These are phyloP conservation scores for Blera fallax DNA, from an alignment of 2,888 invertebrate species.

Conservation along the genomic window DNA sequence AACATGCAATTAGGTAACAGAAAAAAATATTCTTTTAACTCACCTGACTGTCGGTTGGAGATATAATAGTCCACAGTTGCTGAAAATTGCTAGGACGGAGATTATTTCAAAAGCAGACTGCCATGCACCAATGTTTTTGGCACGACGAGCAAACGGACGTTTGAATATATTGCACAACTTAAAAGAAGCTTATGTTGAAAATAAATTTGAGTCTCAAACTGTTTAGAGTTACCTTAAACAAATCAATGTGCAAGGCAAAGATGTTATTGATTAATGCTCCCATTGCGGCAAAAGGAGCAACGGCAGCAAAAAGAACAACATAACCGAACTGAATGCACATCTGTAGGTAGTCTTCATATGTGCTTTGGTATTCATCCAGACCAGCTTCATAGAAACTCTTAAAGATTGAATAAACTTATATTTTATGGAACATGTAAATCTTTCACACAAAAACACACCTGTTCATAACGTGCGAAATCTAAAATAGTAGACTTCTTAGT, in stretches of 20 bases:
- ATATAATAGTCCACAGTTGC: conserved; percentile 88
- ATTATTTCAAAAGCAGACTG: conserved; percentile 84
- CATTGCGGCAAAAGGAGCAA: conserved; percentile 89
- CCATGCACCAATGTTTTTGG: conserved; percentile 90
- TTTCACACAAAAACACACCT: conserved; percentile 27
- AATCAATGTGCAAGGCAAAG: conserved; percentile 88
- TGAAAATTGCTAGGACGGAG: conserved; percentile 87
- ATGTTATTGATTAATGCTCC: conserved; percentile 89
- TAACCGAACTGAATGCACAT: conserved; percentile 91
- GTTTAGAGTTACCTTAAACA: conserved; percentile 86
- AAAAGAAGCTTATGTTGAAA: too few species aligned
- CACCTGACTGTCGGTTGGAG: conserved; percentile 85
- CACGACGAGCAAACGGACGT: conserved; percentile 86
- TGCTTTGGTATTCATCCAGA: conserved; percentile 88
- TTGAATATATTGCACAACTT: conserved; percentile 86
- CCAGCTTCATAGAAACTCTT: conserved; percentile 83
- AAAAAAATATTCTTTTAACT: conserved; percentile 26
- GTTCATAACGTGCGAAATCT: conserved; percentile 79
- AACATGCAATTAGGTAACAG: background rate
- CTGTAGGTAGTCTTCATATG: conserved; percentile 90
- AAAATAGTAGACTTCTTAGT: conserved; percentile 76
- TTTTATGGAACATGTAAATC: background rate
- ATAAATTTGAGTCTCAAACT: too few species aligned
- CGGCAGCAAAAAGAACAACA: conserved; percentile 89
- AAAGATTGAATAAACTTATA: background rate